Conservation (phyloP, 2,113 vertebrate species). For the Toxotes jaculatrix region DNA sequence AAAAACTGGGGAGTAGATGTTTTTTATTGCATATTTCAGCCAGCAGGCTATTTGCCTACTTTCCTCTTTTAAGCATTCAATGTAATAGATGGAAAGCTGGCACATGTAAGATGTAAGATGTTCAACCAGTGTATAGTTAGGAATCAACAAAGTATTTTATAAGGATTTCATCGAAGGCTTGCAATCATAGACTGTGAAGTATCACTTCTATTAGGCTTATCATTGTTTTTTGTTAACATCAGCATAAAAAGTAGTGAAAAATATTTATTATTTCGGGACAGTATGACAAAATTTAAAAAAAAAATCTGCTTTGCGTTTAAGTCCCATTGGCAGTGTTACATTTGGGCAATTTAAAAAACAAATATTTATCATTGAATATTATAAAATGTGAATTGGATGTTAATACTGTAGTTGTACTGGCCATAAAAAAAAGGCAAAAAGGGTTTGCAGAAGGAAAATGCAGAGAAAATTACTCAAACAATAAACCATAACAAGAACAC, state of each 20-base stretch:
- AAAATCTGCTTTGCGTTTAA: background rate
- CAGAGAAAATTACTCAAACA: background rate
- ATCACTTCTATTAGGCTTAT: background rate
- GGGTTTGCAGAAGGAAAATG: background rate
- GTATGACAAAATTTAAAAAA: background rate
- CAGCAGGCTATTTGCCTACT: conserved; percentile 51
- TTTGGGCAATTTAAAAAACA: background rate
- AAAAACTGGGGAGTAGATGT: conserved; percentile 55
- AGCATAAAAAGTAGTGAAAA: conserved; percentile 1
- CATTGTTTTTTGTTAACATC: background rate
- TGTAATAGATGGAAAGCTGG: conserved; percentile 37
- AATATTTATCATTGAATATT: background rate
- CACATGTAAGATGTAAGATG: background rate
- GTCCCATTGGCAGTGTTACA: background rate
- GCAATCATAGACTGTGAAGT: conserved; percentile 1
- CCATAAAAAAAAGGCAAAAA: background rate
- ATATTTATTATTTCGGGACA: background rate
- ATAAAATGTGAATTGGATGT: background rate
- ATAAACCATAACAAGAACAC: background rate
- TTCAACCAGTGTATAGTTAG: conserved; percentile 25
- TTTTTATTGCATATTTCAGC: conserved; percentile 54
- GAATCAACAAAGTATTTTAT: conserved; percentile 2
- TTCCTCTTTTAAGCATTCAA: conserved; percentile 37
- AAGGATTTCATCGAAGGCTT: background rate
- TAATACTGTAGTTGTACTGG: background rate